Percentiles rank a stretch among this genome's conserved stretches.
Evolutionary conservation across 2,113 vertebrate species (phyloP).

Genomic region (Micromys minutus): DNA sequence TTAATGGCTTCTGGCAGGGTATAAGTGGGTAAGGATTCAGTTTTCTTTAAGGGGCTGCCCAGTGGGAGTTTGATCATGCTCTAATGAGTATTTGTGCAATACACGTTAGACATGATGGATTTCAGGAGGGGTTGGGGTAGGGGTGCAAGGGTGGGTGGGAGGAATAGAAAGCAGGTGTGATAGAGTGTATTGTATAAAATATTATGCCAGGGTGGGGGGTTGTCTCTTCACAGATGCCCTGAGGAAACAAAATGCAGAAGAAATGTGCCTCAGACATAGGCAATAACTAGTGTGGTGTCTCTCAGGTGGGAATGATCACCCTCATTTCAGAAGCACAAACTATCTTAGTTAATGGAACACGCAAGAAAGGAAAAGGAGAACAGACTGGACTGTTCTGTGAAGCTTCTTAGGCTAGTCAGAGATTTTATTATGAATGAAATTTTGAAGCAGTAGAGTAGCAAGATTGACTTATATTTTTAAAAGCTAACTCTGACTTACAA

Average conservation of each 20-base stretch:
- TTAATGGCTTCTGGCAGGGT: not conserved
- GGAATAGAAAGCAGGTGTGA: not conserved
- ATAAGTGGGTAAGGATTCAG: not conserved
- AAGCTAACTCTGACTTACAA: conserved; percentile 30
- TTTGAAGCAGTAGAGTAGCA: not conserved
- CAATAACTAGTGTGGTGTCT: not conserved
- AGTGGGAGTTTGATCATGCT: not conserved
- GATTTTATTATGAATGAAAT: not conserved
- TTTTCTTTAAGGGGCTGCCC: not conserved
- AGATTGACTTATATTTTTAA: not conserved
- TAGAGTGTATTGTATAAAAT: not conserved
- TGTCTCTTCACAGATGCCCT: not conserved
- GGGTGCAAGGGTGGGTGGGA: not conserved
- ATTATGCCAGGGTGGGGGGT: not conserved
- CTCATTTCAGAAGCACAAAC: not conserved
- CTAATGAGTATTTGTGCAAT: not conserved
- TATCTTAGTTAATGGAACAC: not conserved
- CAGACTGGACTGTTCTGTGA: not conserved
- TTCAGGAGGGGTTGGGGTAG: not conserved
- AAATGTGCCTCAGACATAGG: not conserved
- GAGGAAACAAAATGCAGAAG: not conserved
- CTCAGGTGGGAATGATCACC: not conserved
- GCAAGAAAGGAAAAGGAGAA: not conserved
- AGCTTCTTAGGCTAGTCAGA: not conserved
- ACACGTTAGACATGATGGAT: not conserved